Evolutionary conservation across 2,797 vertebrate genomes (phyloP), one percentile per base, ranked within the genome.

Genomic region (Cyclopterus lumpus): DNA sequence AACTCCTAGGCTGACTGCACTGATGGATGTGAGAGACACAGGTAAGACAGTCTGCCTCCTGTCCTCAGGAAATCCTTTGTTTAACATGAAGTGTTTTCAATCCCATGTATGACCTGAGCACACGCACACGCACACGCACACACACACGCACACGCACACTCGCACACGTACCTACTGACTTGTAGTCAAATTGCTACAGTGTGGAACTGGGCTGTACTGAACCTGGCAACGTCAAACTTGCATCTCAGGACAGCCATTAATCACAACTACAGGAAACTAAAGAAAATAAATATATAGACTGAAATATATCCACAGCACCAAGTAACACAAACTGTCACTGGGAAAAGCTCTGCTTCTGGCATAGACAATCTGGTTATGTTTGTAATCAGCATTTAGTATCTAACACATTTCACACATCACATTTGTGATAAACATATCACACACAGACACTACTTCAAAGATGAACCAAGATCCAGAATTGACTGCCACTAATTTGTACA

Each of bases 1-100:
- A 36, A 22, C 49, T 40, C 46, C 22, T 46, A 59, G 65, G 30
- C 69, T 54, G 5, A 9, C 16, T 58, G 68, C 14, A 55, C 48
- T 82, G 74, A 81, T 83, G 65, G 71, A 86, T 82, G 81, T 61
- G 74, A 64, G 49, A 58, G 70, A 54, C 64, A 71, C 90, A 91
- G 88, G 89, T 93, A 83, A 85, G 73, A 38, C 18, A 71, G 79
- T 71, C 76, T 74, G 67, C 66, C 85, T 77, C 68, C 57, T 71
- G 75, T 75, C 71, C 79, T 71, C 81, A 91, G 93, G 93, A 94
- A 90, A 93, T 94, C 92, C 92, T 91, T 83, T 93, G 90, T 93
- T 91, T 85, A 63, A 80, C 42, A 76, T 80, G 6, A 77, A 83
- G 84, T 85, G 75, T 91, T 89, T 91, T 78, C 40, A 22, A 83